Conservation (phyloP, 2,113 vertebrate genomes). For the Cinclus cinclus region DNA sequence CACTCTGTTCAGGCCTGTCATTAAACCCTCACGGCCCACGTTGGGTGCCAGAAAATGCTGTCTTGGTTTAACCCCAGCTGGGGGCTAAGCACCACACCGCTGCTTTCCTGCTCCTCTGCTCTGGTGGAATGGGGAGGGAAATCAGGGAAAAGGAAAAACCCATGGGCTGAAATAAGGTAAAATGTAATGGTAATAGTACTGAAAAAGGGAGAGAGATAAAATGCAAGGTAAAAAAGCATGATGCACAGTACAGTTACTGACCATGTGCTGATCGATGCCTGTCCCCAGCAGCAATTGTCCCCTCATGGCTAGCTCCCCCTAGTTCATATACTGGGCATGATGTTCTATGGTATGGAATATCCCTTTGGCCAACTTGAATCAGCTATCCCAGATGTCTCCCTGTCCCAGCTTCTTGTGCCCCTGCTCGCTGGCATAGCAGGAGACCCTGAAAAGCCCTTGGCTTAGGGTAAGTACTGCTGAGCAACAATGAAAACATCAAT, state of each 20-base stretch:
- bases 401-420: not conserved
- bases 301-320: not conserved
- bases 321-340: not conserved
- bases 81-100: not conserved
- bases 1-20: not conserved
- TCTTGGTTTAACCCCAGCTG: not conserved
- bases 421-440: not conserved
- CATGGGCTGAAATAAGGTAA: not conserved
- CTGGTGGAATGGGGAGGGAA: not conserved
- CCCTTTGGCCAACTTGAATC: not conserved
- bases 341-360: not conserved
- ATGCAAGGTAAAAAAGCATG: not conserved
- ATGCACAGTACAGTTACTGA: not conserved
- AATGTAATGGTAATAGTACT: not conserved
- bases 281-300: not conserved
- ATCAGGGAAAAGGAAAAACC: fast-evolving
- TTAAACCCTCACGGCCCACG: not conserved
- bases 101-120: not conserved
- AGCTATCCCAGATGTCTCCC: not conserved
- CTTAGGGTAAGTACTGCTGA: not conserved
- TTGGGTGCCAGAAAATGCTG: not conserved
- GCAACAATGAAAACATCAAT: not conserved
- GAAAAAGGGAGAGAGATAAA: not conserved
- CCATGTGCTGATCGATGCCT: fast-evolving
- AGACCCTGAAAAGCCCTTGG: not conserved